Percentiles rank a stretch among this genome's conserved stretches.
Evolutionary conservation across 37 sponge, comb jelly and placozoan genomes (phyloP).

Genomic region (Crambe crambe): DNA sequence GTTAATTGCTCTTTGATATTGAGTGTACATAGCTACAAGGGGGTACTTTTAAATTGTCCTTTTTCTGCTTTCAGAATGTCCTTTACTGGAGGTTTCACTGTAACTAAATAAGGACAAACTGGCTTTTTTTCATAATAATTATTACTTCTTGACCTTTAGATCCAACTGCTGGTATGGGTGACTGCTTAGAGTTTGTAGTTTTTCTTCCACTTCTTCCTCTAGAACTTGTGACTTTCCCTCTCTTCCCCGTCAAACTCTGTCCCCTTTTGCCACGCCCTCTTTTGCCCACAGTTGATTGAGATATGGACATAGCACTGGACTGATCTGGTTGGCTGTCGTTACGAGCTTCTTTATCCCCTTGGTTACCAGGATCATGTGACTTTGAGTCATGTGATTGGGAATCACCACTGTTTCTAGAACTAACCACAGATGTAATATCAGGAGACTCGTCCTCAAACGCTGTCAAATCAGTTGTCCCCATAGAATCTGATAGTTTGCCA

Average conservation of each 20-base stretch:
- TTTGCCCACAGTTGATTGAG: neutral
- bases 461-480: neutral
- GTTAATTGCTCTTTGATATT: too few species aligned
- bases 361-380: neutral
- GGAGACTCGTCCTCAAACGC: too few species aligned
- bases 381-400: constrained; percentile 3
- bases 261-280: constrained; percentile 20
- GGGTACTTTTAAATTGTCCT: too few species aligned
- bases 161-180: neutral
- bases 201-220: neutral
- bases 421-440: neutral
- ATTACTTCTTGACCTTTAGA: neutral
- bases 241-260: too few species aligned
- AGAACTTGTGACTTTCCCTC: neutral
- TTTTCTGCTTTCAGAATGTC: too few species aligned
- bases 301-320: too few species aligned
- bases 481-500: neutral
- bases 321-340: too few species aligned
- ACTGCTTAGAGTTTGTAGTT: neutral
- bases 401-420: neutral
- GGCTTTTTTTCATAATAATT: neutral
- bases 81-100: too few species aligned
- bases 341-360: neutral
- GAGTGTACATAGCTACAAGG: too few species aligned
- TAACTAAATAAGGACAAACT: neutral